A percentile compares a stretch with the other conserved stretches of the same genome.
These are phyloP conservation scores for Upupa epops DNA, from an alignment of 2,113 vertebrate genomes.

Conservation along the genomic window DNA sequence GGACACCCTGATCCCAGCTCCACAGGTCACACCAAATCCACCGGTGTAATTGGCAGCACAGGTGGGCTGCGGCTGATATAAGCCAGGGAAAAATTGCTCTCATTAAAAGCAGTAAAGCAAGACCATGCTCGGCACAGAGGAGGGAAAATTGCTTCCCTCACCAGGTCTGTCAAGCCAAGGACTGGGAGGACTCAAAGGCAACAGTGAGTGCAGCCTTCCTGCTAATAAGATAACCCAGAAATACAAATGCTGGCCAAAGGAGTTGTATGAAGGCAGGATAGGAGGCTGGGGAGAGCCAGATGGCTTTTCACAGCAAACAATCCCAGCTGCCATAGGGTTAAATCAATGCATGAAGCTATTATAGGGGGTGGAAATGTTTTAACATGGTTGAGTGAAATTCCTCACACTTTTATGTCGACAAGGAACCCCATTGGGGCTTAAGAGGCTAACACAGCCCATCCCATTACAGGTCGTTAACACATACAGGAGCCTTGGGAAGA, in stretches of 20 bases:
- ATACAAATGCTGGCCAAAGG: not conserved
- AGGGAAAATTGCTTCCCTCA: conserved; percentile 21
- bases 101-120: conserved; percentile 57
- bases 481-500: conserved; percentile 1
- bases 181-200: not conserved
- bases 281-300: not conserved
- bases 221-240: conserved; percentile 20
- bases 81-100: conserved; percentile 39
- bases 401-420: conserved; percentile 48
- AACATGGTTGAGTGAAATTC: conserved; percentile 44
- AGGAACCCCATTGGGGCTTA: conserved; percentile 37
- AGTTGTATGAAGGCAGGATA: not conserved
- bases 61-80: conserved; percentile 55
- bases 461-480: conserved; percentile 49
- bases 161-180: not conserved
- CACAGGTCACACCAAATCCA: conserved; percentile 9
- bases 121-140: not conserved
- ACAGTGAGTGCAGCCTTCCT: not conserved
- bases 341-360: conserved; percentile 23
- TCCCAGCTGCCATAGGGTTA: conserved; percentile 29
- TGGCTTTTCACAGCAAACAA: not conserved
- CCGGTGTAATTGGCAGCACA: conserved; percentile 60
- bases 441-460: conserved; percentile 32
- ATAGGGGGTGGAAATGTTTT: conserved; percentile 49
- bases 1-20: conserved; percentile 28